Conservation (phyloP, 2,113 vertebrate species). For the Nesogale talazaci region DNA sequence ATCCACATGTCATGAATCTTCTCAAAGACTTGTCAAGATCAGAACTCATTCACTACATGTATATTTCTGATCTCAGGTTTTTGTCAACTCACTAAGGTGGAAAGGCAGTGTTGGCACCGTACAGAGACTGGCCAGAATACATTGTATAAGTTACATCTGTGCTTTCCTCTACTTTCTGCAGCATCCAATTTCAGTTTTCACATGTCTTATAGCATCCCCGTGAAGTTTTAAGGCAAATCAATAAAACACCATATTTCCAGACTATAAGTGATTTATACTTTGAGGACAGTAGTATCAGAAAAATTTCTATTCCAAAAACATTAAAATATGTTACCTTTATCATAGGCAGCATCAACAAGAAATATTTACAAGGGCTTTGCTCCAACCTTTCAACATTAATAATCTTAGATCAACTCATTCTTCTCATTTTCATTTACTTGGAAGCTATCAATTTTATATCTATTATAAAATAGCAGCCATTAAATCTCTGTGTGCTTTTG, state of each 20-base stretch:
- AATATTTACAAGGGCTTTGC: slow-evolving; percentile 36
- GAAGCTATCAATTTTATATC: slow-evolving; percentile 42
- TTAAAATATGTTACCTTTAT: slow-evolving; percentile 12
- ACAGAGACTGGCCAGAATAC: neutral
- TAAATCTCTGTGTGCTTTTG: slow-evolving; percentile 36
- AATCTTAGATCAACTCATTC: slow-evolving; percentile 25
- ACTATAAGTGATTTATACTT: slow-evolving; percentile 49
- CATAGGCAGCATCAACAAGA: neutral
- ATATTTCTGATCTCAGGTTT: slow-evolving; percentile 20
- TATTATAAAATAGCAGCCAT: slow-evolving; percentile 34
- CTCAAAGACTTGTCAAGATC: neutral
- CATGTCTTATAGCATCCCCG: neutral
- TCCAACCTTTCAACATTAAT: slow-evolving; percentile 11
- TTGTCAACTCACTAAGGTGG: slow-evolving; percentile 9
- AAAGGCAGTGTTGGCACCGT: neutral
- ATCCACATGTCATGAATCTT: neutral
- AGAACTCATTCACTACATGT: neutral
- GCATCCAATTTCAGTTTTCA: slow-evolving; percentile 19
- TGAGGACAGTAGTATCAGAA: slow-evolving; percentile 24
- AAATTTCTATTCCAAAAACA: slow-evolving; percentile 39
- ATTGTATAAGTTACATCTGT: neutral
- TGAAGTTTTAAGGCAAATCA: slow-evolving; percentile 57
- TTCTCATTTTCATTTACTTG: slow-evolving; percentile 55
- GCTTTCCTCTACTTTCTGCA: neutral
- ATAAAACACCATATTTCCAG: slow-evolving; percentile 16